A percentile compares a stretch with the other conserved stretches of the same genome.
phyloP scores from a whole-genome alignment of 2,888 invertebrate genomes.

The Tubiluchus corallicola region DNA sequence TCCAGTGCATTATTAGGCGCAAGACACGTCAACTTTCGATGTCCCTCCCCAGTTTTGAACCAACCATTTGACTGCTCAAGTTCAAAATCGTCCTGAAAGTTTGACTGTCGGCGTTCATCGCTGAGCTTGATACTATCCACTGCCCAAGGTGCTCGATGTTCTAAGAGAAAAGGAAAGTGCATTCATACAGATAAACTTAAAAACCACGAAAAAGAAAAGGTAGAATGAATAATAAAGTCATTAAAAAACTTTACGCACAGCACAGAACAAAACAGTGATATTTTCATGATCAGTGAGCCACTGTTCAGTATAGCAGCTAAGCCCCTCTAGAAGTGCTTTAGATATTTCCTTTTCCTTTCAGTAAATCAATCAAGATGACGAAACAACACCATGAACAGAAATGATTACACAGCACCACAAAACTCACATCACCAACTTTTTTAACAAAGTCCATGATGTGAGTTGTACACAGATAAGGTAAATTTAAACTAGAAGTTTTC shows the following conservation, averaged over 20 bases:
- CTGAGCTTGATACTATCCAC: constrained; percentile 29
- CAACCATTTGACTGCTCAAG: constrained; percentile 26
- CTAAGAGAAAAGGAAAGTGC: constrained; percentile 4
- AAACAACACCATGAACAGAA: neutral
- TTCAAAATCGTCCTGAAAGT: constrained; percentile 27
- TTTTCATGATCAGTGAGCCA: too few species aligned
- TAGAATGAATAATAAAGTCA: too few species aligned
- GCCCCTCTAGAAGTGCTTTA: too few species aligned
- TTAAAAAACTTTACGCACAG: too few species aligned
- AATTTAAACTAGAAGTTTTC: too few species aligned
- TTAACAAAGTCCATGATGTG: too few species aligned
- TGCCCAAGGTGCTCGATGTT: constrained; percentile 28
- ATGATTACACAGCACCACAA: too few species aligned
- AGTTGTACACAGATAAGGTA: too few species aligned
- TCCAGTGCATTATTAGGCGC: constrained; percentile 26
- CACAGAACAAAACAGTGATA: too few species aligned
- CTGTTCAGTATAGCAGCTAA: too few species aligned
- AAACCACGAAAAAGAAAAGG: neutral
- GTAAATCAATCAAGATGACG: neutral
- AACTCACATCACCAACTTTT: too few species aligned
- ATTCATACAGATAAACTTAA: neutral
- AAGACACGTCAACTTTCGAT: constrained; percentile 24
- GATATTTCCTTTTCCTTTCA: constrained; percentile 12
- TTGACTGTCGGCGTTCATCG: constrained; percentile 24
- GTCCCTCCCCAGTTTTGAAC: constrained; percentile 26